Evolutionary conservation across 2,113 vertebrate species (phyloP).

Genomic region (Tamias sibiricus): DNA sequence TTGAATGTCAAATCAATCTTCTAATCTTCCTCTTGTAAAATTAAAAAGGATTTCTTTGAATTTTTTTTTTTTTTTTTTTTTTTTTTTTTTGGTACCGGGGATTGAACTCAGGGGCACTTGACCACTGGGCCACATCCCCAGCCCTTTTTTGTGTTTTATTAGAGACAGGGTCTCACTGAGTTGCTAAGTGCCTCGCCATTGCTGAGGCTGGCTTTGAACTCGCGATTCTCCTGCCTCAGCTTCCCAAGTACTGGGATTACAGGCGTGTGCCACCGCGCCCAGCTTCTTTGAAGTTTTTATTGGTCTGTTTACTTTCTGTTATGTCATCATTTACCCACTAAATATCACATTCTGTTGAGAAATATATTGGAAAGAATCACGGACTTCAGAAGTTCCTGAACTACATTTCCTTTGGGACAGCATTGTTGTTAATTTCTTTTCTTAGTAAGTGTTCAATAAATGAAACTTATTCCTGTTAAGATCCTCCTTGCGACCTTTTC

Average conservation of each 20-base stretch:
- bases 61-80: too few species aligned
- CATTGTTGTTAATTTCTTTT: background rate
- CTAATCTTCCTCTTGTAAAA: slow-evolving; percentile 1
- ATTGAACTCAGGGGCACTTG: too few species aligned
- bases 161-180: too few species aligned
- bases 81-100: too few species aligned
- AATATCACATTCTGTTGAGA: background rate
- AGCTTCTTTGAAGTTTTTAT: background rate
- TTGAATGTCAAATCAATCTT: slow-evolving; percentile 38
- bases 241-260: too few species aligned
- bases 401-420: background rate
- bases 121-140: too few species aligned
- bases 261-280: too few species aligned
- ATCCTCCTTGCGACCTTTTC: background rate
- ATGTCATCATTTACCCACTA: background rate
- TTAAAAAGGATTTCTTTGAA: background rate
- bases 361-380: slow-evolving; percentile 9
- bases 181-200: too few species aligned
- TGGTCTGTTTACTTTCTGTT: slow-evolving; percentile 8
- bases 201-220: too few species aligned
- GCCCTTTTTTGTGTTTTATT: too few species aligned
- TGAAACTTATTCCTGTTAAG: background rate
- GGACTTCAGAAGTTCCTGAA: background rate
- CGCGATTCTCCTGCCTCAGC: too few species aligned
- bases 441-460: slow-evolving; percentile 4